phyloP scores from a whole-genome alignment of 2,113 vertebrate genomes.

The Hyperopisus bebe region DNA sequence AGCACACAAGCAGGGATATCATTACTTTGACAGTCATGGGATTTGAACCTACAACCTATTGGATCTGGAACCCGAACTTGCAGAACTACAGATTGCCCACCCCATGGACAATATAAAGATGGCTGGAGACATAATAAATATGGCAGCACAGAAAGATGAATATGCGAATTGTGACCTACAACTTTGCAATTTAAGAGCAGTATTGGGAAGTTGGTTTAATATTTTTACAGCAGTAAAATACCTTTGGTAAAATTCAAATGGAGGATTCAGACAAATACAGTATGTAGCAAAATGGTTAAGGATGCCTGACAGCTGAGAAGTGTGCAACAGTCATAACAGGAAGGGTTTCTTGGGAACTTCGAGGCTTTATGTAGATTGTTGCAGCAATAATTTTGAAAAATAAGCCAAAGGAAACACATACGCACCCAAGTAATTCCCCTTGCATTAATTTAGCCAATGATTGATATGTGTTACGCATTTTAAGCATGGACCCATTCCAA shows the following conservation, averaged over 20 bases:
- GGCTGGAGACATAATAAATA: neutral
- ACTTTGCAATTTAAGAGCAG: neutral
- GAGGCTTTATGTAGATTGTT: neutral
- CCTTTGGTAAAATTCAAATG: neutral
- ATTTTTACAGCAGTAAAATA: neutral
- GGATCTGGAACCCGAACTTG: neutral
- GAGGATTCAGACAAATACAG: neutral
- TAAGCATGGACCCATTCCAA: neutral
- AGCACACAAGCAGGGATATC: neutral
- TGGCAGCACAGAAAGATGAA: neutral
- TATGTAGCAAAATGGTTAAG: neutral
- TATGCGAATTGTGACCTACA: neutral
- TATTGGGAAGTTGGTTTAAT: neutral
- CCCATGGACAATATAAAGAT: neutral
- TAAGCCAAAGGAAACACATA: neutral
- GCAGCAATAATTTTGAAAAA: neutral
- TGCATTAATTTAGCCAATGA: neutral
- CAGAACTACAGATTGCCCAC: neutral
- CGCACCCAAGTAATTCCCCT: neutral
- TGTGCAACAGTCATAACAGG: neutral
- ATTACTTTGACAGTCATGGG: neutral
- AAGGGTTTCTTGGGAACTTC: neutral
- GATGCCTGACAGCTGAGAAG: neutral
- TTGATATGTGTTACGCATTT: neutral
- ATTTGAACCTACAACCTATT: neutral